These are phyloP conservation scores for Isoperla grammatica DNA, from an alignment of 2,888 invertebrate species.

Conservation along the genomic window DNA sequence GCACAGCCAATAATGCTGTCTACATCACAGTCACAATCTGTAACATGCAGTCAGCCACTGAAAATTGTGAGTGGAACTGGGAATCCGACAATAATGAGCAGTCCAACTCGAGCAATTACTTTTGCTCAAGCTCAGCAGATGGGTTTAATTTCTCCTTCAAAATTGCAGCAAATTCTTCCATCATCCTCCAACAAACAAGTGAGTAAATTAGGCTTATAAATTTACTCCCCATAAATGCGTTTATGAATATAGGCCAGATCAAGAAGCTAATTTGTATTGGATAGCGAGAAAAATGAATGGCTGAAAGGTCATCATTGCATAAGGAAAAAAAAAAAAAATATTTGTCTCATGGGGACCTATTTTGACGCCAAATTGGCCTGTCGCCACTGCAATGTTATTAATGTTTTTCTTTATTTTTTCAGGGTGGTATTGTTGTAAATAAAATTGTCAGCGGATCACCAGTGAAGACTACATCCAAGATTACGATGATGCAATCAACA, in stretches of 20 bases:
- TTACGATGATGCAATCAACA: constrained; percentile 47
- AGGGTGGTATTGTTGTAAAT: constrained; percentile 37
- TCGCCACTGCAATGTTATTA: too few relatives aligned
- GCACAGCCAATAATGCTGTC: constrained; percentile 42
- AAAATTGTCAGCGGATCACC: constrained; percentile 45
- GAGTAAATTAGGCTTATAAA: constrained; percentile 1
- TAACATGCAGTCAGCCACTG: constrained; percentile 35
- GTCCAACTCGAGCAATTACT: constrained; percentile 53
- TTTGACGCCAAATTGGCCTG: too few relatives aligned
- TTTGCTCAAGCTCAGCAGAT: constrained; percentile 59
- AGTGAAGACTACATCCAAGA: constrained; percentile 38
- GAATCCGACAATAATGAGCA: constrained; percentile 35
- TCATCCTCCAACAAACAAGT: constrained; percentile 36
- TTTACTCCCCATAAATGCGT: too few relatives aligned
- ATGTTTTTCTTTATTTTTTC: background rate
- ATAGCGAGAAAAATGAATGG: too few relatives aligned
- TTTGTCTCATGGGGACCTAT: too few relatives aligned
- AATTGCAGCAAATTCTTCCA: constrained; percentile 46
- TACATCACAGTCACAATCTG: constrained; percentile 36
- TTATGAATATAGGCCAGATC: too few relatives aligned
- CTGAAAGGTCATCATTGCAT: too few relatives aligned
- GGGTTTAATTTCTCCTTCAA: constrained; percentile 50
- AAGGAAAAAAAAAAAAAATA: too few relatives aligned
- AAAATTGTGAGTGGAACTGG: constrained; percentile 40
- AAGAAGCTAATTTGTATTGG: too few relatives aligned